Base-by-base conservation (phyloP, 2,888 invertebrate genomes). In the Drosophila merina region DNA sequence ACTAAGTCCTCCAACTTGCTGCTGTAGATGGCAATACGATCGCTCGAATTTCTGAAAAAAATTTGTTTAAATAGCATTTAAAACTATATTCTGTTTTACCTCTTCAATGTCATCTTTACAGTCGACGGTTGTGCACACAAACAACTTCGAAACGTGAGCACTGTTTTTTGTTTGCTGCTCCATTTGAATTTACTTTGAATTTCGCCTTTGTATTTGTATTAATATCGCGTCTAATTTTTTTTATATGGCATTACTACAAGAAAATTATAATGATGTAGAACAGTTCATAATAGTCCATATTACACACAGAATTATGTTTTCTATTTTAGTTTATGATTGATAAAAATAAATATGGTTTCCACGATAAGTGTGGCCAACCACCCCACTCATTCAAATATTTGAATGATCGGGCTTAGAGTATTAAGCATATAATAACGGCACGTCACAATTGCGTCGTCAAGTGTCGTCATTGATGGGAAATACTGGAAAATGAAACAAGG, bases 61-160 rank as follows among this genome's bases (percentile, higher is more conserved):
- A 20, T 20, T 25, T 51, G 1, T 10, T 25, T 30, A 36, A 42
- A 28, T 14, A 54, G 6, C 12, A 51, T 8, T 50, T 20, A 25
- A 10, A 45, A 14, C 33, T 12, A 45, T n/a, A 45, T 28, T 2
- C 10, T 26, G 25, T 69, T 56, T 54, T 95, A 97, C 97, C 96
- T 97, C 97, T 92, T 97, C 97, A 92, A 96, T 94, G 92, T 97
- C 97, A 93, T 97, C 97, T 95, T 95, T 96, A 93, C 95, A 95
- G 94, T 97, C 97, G 92, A 97, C 95, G 91, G 95, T 94, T 91
- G 95, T 95, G 92, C 95, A 95, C 93, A 95, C 93, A 93, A 96
- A 96, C 93, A 97, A 93, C 93, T 95, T 96, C 90, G 95, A 95
- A 69, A 79, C 57, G 69, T 85, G 79, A 73, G 60, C 67, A 66